phyloP scores from a whole-genome alignment of 1,140 invertebrate genomes.

The Neotoxoptera formosana region DNA sequence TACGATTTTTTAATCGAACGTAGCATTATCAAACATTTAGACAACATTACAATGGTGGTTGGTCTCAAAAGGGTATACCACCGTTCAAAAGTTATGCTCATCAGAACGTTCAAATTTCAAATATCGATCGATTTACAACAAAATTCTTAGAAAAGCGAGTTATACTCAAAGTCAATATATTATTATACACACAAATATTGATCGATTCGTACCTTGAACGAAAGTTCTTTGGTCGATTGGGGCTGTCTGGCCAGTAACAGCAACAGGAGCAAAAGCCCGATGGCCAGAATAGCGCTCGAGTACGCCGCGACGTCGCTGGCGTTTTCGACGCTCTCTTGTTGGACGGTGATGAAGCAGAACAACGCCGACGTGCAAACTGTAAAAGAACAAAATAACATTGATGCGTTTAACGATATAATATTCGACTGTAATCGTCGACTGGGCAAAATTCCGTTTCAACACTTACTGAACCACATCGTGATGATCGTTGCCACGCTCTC shows the following conservation, averaged over 20 bases:
- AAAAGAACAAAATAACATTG: not conserved
- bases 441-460: not conserved
- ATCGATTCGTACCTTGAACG: constrained; percentile 65
- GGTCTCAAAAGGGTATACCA: too few species aligned
- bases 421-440: not conserved
- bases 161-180: not conserved
- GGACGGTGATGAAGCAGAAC: constrained; percentile 2
- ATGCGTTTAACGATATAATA: not conserved
- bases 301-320: not conserved
- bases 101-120: not conserved
- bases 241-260: constrained; percentile 66
- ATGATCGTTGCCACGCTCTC: constrained; percentile 62
- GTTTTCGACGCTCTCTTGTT: not conserved
- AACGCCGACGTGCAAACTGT: not conserved
- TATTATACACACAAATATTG: not conserved
- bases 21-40: too few species aligned
- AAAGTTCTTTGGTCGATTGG: constrained; percentile 63
- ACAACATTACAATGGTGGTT: too few species aligned
- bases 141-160: not conserved
- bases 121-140: not conserved
- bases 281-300: not conserved
- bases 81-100: too few species aligned
- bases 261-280: constrained; percentile 63
- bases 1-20: too few species aligned
- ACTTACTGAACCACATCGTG: constrained; percentile 63